These are phyloP conservation scores for Dromiciops gliroides DNA, from an alignment of 2,113 vertebrate species.

Conservation along the genomic window DNA sequence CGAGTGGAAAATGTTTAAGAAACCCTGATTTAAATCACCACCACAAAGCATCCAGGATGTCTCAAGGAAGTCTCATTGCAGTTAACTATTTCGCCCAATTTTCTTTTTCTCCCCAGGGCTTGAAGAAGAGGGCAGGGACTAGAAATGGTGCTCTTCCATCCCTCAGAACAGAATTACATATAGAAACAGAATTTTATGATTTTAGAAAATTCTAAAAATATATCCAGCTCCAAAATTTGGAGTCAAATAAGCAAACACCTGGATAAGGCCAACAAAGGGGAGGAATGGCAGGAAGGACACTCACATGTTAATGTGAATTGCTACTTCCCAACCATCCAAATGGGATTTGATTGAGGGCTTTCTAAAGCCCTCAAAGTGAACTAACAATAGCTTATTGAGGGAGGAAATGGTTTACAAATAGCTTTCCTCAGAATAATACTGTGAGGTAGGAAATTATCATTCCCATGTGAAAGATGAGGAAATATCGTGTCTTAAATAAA, in stretches of 20 bases:
- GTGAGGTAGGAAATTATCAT: background rate
- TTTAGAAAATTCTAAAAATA: background rate
- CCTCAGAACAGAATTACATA: background rate
- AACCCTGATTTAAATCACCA: background rate
- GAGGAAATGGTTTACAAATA: background rate
- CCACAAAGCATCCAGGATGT: background rate
- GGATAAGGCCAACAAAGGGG: background rate
- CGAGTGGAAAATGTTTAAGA: too few relatives aligned
- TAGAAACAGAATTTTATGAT: background rate
- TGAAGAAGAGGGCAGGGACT: background rate
- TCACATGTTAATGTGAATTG: background rate
- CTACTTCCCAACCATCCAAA: background rate
- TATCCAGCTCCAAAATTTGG: background rate
- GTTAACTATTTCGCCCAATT: background rate
- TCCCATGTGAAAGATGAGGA: background rate
- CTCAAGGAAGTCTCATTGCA: background rate
- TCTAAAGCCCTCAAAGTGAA: background rate
- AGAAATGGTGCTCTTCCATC: background rate
- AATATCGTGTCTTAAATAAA: background rate
- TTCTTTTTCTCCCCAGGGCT: background rate
- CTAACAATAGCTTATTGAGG: background rate
- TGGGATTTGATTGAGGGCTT: background rate
- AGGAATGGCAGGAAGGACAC: background rate
- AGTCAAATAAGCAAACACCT: background rate
- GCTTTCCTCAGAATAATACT: background rate